Conservation (phyloP, 1,140 invertebrate species). For the Dolichoris vasculosae region DNA sequence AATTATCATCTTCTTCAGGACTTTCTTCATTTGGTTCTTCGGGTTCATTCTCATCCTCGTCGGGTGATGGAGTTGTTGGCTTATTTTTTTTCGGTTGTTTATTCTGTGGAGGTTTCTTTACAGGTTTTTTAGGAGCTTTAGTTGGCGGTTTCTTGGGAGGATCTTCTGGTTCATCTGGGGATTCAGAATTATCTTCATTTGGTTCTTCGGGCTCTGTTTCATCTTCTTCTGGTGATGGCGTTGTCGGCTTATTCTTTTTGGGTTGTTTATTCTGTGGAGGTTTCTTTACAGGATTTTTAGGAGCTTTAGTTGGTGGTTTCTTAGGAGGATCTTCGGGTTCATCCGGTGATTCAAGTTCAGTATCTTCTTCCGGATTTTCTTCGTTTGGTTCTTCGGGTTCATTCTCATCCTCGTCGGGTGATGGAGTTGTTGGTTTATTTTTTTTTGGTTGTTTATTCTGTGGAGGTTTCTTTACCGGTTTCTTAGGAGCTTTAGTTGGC, state of each 20-base stretch:
- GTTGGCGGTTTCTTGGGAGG: not conserved
- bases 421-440: not conserved
- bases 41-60: constrained; percentile 3
- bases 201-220: constrained; percentile 21
- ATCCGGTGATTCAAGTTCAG: not conserved
- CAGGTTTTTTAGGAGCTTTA: constrained; percentile 10
- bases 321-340: not conserved
- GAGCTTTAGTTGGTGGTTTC: not conserved
- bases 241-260: constrained; percentile 25
- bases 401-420: constrained; percentile 11
- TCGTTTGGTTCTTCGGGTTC: constrained; percentile 11
- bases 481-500: constrained; percentile 1
- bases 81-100: constrained; percentile 27
- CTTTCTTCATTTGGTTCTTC: constrained; percentile 18
- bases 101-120: constrained; percentile 12
- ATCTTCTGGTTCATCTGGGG: not conserved
- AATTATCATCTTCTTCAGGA: not conserved
- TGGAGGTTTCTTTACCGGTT: not conserved
- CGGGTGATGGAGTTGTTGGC: constrained; percentile 9
- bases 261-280: not conserved
- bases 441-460: constrained; percentile 33
- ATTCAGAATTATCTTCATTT: constrained; percentile 7
- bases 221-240: not conserved
- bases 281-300: too few species aligned
- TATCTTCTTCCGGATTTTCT: constrained; percentile 1